phyloP scores from a whole-genome alignment of 2,888 invertebrate species.

The Pyrochroa serraticornis region DNA sequence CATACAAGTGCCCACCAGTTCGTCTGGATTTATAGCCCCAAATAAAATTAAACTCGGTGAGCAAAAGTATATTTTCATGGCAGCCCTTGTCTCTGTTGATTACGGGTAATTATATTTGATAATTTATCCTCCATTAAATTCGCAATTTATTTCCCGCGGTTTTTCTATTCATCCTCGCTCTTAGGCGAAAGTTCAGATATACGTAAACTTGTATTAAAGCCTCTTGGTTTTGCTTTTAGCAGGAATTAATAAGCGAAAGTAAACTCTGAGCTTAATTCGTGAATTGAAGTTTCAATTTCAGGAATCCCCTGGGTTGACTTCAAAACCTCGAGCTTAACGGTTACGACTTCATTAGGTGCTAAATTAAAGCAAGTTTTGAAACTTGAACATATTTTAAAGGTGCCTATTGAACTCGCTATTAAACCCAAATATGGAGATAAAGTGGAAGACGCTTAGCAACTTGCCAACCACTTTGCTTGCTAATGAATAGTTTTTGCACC shows the following conservation, averaged over 20 bases:
- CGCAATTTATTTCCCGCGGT: slow-evolving; percentile 2
- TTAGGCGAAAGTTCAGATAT: slow-evolving; percentile 22
- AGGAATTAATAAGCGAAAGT: slow-evolving; percentile 28
- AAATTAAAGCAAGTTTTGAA: slow-evolving; percentile 29
- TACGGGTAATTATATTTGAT: too few species aligned
- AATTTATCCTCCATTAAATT: slow-evolving; percentile 22
- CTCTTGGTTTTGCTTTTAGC: slow-evolving; percentile 23
- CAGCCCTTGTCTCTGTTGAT: too few species aligned
- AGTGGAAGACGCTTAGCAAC: slow-evolving; percentile 6
- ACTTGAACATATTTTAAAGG: slow-evolving; percentile 15
- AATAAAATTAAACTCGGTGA: too few species aligned
- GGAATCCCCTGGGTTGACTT: slow-evolving; percentile 30
- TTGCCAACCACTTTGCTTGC: not conserved
- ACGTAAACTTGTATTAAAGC: slow-evolving; percentile 20
- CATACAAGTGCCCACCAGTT: too few species aligned
- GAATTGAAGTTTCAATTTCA: slow-evolving; percentile 32
- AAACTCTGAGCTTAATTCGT: slow-evolving; percentile 27
- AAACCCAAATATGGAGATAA: slow-evolving; percentile 10
- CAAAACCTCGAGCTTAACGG: slow-evolving; percentile 28
- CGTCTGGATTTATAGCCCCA: too few species aligned
- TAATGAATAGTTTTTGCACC: not conserved
- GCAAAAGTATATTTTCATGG: too few species aligned
- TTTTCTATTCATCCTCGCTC: slow-evolving; percentile 7
- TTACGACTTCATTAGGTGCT: slow-evolving; percentile 33
- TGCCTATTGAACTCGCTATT: slow-evolving; percentile 11